Evolutionary conservation across 2,888 invertebrate species (phyloP).

Genomic region (Cistogaster globosa): DNA sequence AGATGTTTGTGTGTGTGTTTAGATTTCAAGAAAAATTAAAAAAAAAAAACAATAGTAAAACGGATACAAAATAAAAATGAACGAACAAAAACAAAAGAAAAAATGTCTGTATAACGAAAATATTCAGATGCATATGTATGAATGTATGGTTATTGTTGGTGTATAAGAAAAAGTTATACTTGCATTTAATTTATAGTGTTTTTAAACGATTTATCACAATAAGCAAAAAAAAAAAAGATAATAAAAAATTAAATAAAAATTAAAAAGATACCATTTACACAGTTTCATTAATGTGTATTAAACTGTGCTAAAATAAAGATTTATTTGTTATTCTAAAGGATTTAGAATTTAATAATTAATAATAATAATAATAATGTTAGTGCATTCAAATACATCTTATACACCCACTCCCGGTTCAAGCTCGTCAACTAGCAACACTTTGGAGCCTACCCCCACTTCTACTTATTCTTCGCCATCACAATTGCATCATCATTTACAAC

Average conservation of each 20-base stretch:
- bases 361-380: slow-evolving; percentile 67
- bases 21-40: neutral
- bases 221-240: neutral
- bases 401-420: slow-evolving; percentile 79
- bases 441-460: slow-evolving; percentile 75
- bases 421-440: slow-evolving; percentile 78
- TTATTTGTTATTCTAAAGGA: neutral
- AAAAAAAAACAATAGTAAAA: neutral
- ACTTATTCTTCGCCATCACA: slow-evolving; percentile 51
- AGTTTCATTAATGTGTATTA: too few relatives aligned
- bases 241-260: neutral
- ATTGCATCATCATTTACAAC: slow-evolving; percentile 72
- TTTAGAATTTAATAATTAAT: neutral
- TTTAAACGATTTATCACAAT: too few relatives aligned
- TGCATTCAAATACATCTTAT: slow-evolving; percentile 74
- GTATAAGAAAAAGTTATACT: too few relatives aligned
- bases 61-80: neutral
- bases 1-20: neutral
- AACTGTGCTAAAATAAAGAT: neutral
- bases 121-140: neutral
- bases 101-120: neutral
- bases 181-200: too few relatives aligned
- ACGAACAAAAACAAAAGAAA: neutral
- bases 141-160: too few relatives aligned
- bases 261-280: neutral